Evolutionary conservation across 1,140 invertebrate genomes (phyloP), one percentile per base, ranked within the genome.

Genomic region (Copidosoma floridanum): DNA sequence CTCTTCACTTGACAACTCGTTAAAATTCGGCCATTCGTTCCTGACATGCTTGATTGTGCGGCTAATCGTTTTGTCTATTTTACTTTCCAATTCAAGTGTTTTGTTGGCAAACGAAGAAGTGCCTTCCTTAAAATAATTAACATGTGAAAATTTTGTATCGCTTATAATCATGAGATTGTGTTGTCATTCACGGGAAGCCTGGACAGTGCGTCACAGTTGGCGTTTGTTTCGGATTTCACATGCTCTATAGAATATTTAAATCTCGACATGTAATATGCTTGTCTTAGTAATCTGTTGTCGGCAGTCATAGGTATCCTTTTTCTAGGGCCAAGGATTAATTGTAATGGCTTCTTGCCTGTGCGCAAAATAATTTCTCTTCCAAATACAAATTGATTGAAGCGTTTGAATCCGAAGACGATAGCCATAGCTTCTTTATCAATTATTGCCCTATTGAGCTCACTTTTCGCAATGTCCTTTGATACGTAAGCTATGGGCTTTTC

Each of bases 341-440:
- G 16, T 20, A 80, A 55, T 7, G 76, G 71, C 61, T 78, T 68
- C 46, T 81, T 74, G 57, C 78, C 78, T 18, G 71, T 78, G 12
- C 67, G 44, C 2, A 78, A 35, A 20, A 52, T 68, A 65, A 81
- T 80, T 55, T 67, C 47, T 23, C 73, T 53, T 16, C 82, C 80
- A 59, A 66, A 76, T 1, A 83, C 29, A 75, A 84, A 24, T 73
- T 55, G 41, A 35, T 79, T 70, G 59, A 81, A 82, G 3, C 69
- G 29, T 51, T 51, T 51, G 10, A 51, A 51, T 10, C 48, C 48
- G 53, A 67, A 71, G 7, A 46, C 29, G 3, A 40, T 58, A 20
- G 46, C 47, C 5, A 24, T 26, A 20, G 24, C 46, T 32, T 58
- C 46, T 29, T 58, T 51, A 16, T 58, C 57, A 16, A 58, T 58